These are phyloP conservation scores for Pedetes capensis DNA, from an alignment of 2,113 vertebrate genomes.

Conservation along the genomic window DNA sequence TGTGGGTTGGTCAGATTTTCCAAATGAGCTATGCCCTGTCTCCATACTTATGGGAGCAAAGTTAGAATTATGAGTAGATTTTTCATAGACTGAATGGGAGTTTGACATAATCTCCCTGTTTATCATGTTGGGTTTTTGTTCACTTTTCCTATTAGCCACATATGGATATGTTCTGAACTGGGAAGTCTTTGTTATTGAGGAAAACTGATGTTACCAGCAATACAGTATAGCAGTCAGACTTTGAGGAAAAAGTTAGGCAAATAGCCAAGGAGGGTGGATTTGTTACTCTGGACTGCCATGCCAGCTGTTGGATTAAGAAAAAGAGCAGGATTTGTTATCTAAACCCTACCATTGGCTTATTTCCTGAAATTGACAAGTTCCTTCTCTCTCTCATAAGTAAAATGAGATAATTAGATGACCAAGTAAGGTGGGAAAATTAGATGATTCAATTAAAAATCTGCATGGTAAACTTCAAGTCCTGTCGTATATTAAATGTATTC, in stretches of 20 bases:
- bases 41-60: conserved; percentile 55
- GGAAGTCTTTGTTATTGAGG: conserved; percentile 71
- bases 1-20: conserved; percentile 70
- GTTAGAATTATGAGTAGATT: conserved; percentile 71
- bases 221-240: conserved; percentile 68
- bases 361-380: background rate
- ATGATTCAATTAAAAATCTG: background rate
- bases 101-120: conserved; percentile 65
- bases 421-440: background rate
- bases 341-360: background rate
- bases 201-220: conserved; percentile 54
- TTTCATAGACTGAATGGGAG: conserved; percentile 64
- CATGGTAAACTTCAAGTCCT: background rate
- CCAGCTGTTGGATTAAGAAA: background rate
- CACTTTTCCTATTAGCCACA: conserved; percentile 65
- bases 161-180: conserved; percentile 63
- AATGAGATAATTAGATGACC: background rate
- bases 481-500: background rate
- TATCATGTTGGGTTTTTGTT: conserved; percentile 65
- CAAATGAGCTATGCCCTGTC: conserved; percentile 67
- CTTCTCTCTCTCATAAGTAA: background rate
- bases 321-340: conserved; percentile 8
- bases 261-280: conserved; percentile 50
- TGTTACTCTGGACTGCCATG: conserved; percentile 2
- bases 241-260: conserved; percentile 58